A percentile compares a stretch with the other conserved stretches of the same genome.
phyloP scores from a whole-genome alignment of 2,888 invertebrate genomes.

The Ctena decussata region DNA sequence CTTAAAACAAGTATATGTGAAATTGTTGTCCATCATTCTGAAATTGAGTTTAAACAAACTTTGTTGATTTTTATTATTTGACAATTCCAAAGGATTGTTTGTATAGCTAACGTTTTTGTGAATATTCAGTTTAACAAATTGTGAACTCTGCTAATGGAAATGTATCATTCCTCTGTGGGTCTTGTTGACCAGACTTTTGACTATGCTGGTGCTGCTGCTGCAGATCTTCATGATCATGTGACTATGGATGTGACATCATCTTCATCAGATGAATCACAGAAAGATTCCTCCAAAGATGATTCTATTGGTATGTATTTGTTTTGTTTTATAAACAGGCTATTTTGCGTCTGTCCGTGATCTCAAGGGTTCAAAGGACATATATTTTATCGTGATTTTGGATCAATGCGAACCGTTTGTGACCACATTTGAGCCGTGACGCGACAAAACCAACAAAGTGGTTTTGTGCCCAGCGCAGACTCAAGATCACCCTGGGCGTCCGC shows the following conservation, averaged over 20 bases:
- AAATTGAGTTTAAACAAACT: background rate
- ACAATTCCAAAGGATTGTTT: background rate
- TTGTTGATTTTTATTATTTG: background rate
- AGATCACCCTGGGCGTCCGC: too few relatives aligned
- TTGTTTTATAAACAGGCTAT: too few relatives aligned
- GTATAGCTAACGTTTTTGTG: background rate
- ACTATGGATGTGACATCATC: background rate
- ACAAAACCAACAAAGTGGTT: too few relatives aligned
- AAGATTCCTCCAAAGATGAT: background rate
- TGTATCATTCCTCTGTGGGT: background rate
- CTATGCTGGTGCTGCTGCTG: background rate
- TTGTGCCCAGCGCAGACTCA: too few relatives aligned
- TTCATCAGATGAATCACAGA: background rate
- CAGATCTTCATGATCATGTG: background rate
- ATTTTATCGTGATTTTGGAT: background rate
- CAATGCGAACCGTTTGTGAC: background rate
- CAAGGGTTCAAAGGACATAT: too few relatives aligned
- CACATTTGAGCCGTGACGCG: too few relatives aligned
- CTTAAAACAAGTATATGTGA: background rate
- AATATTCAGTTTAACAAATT: too few relatives aligned
- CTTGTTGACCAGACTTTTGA: too few relatives aligned
- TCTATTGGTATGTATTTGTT: background rate
- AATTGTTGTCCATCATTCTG: background rate
- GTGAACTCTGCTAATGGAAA: too few relatives aligned
- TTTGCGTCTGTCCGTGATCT: too few relatives aligned